Base-by-base conservation (phyloP, 2,113 vertebrate genomes). In the Passerina amoena region DNA sequence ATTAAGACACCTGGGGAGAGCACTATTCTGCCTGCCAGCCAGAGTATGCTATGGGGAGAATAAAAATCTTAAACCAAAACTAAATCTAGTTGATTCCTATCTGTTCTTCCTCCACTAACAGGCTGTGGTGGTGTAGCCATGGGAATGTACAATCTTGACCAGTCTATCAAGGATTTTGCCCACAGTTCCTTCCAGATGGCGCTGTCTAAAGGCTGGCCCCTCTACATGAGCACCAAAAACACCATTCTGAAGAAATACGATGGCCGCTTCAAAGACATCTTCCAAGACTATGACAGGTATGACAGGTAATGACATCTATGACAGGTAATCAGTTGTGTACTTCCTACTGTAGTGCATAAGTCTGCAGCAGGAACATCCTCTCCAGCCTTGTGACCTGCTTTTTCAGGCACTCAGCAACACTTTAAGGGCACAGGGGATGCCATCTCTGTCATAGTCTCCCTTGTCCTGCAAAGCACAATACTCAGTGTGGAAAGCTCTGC, bases 221-320 rank as follows among this genome's bases (percentile, higher is more conserved):
- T 99, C 42, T 99, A 99, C 95, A 98, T 99, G 98, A 99, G 99
- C 98, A 99, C 99, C 94, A 99, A 99, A 95, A 99, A 99, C 97
- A 99, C 99, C 68, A 99, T 99, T 95, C 98, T 99, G 94, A 99
- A 99, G 98, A 99, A 98, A 97, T 99, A 99, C 0, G 99, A 99
- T 64, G 99, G 99, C 0, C 98, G 99, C 87, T 99, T 99, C 97
- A 99, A 99, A 93, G 99, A 99, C 96, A 99, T 99, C 96, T 99
- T 99, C 97, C 99, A 99, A 96, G 99, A 99, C 95, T 99, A 99
- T 92, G 99, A 99, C 78, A 99, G 99, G 99, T 99, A 98, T 92
- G 99, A 99, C 78, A 99, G 99, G 99, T 99, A 98, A 97, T 88
- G n/a, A 99, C 19, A 99, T 99, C 95, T 99, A 99, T 92, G 99